These are phyloP conservation scores for Sitobion miscanthi DNA, from an alignment of 1,140 invertebrate species.

Conservation along the genomic window DNA sequence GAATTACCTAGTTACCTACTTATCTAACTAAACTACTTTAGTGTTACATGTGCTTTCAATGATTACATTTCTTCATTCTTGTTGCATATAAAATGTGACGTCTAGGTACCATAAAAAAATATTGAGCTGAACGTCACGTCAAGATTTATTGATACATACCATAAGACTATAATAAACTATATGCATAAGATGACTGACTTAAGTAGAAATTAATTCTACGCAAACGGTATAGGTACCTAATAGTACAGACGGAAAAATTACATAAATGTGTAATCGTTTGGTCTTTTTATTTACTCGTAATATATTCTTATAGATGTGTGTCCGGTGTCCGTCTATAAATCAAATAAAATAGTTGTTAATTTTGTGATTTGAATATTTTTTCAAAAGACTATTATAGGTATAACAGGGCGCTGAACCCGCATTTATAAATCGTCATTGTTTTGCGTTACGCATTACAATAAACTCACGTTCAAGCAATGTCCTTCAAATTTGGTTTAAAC, in stretches of 20 bases:
- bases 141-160: neutral
- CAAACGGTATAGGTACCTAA: neutral
- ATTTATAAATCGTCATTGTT: neutral
- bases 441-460: neutral
- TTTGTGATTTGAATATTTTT: conserved; percentile 9
- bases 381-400: neutral
- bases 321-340: neutral
- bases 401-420: neutral
- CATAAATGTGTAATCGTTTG: neutral
- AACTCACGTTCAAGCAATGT: neutral
- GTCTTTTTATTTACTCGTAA: neutral
- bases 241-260: neutral
- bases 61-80: neutral
- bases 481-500: neutral
- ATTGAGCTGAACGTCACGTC: neutral
- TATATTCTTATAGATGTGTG: neutral
- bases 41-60: neutral
- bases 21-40: too few relatives aligned
- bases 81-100: neutral
- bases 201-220: neutral
- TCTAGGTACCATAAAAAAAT: neutral
- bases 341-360: neutral
- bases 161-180: neutral
- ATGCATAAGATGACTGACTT: neutral
- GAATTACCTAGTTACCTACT: too few relatives aligned